phyloP scores from a whole-genome alignment of 2,888 invertebrate genomes.

The Argyresthia goedartella region DNA sequence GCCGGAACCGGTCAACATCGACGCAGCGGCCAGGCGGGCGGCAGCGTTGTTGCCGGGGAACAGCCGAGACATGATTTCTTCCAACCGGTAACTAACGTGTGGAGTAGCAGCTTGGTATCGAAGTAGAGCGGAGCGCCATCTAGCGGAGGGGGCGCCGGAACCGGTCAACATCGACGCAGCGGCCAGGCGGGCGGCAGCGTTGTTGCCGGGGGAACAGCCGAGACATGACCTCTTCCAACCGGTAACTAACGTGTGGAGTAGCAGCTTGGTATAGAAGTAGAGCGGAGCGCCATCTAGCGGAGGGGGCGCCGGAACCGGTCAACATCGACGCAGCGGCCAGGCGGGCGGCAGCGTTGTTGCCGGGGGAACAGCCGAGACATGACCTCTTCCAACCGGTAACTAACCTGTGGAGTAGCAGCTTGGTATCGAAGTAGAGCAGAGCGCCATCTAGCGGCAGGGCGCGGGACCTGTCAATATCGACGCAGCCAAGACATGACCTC shows the following conservation, averaged over 20 bases:
- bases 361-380: conserved; percentile 58
- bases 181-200: conserved; percentile 79
- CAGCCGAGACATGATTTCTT: conserved; percentile 74
- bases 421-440: not conserved
- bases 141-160: conserved; percentile 83
- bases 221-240: conserved; percentile 77
- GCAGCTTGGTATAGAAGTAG: not conserved
- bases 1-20: conserved; percentile 95
- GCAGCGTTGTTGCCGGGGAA: conserved; percentile 74
- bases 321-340: conserved; percentile 95
- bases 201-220: conserved; percentile 69
- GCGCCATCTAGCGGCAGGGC: conserved; percentile 72
- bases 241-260: conserved; percentile 33
- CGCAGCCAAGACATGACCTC: conserved; percentile 73
- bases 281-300: conserved; percentile 30
- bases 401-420: not conserved
- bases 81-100: conserved; percentile 68
- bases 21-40: conserved; percentile 85
- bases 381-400: conserved; percentile 80
- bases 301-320: conserved; percentile 90
- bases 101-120: not conserved
- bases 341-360: conserved; percentile 74
- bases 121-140: not conserved
- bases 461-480: conserved; percentile 97
- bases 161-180: conserved; percentile 97